These are phyloP conservation scores for Sylvia atricapilla DNA, from an alignment of 2,113 vertebrate species.

Conservation along the genomic window DNA sequence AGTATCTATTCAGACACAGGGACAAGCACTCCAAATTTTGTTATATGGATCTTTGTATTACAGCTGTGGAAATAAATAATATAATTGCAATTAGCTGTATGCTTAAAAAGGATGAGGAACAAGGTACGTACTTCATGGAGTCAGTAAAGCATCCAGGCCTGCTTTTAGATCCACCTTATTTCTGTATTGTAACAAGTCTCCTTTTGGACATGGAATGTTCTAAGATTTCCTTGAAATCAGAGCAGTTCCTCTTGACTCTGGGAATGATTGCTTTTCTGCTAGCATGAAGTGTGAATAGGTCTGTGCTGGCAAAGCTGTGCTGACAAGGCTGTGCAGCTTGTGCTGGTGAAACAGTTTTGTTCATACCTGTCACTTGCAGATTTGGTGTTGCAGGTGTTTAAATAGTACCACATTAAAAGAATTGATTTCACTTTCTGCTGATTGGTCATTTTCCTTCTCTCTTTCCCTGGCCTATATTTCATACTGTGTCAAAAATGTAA, in stretches of 20 bases:
- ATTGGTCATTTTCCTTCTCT: background rate
- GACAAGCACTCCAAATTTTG: background rate
- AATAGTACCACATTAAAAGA: background rate
- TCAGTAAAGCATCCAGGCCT: background rate
- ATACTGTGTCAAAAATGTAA: background rate
- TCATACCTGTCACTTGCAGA: background rate
- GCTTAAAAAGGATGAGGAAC: background rate
- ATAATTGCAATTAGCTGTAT: background rate
- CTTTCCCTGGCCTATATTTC: background rate
- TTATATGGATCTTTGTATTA: background rate
- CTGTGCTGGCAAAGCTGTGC: background rate
- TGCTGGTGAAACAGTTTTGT: background rate
- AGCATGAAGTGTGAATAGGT: accelerated
- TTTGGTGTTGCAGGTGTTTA: background rate
- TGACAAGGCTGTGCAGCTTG: background rate
- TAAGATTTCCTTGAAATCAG: background rate
- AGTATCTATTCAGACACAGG: background rate
- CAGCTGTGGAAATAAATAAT: background rate
- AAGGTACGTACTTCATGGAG: background rate
- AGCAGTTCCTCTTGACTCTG: background rate
- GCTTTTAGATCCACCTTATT: background rate
- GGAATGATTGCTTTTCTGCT: background rate
- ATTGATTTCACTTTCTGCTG: background rate
- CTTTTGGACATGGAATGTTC: background rate
- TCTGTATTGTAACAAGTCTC: background rate